Conservation (phyloP, 1,140 invertebrate species). For the Caligus rogercresseyi region DNA sequence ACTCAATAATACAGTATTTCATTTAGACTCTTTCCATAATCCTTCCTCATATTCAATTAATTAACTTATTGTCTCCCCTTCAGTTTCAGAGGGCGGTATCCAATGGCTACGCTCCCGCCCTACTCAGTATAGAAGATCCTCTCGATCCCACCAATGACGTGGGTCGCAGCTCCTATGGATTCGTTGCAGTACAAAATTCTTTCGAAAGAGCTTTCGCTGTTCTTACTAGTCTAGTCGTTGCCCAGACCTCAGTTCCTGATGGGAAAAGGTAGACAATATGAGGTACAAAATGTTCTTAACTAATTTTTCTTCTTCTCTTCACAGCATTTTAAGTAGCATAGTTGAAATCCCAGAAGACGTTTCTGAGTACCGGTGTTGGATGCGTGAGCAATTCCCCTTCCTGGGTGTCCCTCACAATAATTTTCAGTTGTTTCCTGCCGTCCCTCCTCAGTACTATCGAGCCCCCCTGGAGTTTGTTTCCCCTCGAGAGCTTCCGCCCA, state of each 20-base stretch:
- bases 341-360: constrained; percentile 1
- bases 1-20: too few relatives aligned
- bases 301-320: not conserved
- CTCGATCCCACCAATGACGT: constrained; percentile 83
- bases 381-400: not conserved
- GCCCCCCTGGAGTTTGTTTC: not conserved
- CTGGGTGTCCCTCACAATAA: not conserved
- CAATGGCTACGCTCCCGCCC: constrained; percentile 74
- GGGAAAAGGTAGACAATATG: not conserved
- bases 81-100: constrained; percentile 60
- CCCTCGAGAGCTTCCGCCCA: not conserved
- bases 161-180: constrained; percentile 84
- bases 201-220: constrained; percentile 86
- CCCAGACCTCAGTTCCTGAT: not conserved
- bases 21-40: too few relatives aligned
- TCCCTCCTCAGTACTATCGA: not conserved
- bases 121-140: constrained; percentile 77
- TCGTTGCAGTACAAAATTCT: constrained; percentile 70
- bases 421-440: not conserved
- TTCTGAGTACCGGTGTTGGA: not conserved
- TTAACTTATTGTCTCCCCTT: not conserved
- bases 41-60: not conserved
- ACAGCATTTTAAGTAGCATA: constrained; percentile 8
- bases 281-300: not conserved
- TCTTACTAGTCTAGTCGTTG: constrained; percentile 29